Percentiles rank a stretch among this genome's conserved stretches.
phyloP scores from a whole-genome alignment of 2,888 invertebrate species.

The Calameuta filiformis region DNA sequence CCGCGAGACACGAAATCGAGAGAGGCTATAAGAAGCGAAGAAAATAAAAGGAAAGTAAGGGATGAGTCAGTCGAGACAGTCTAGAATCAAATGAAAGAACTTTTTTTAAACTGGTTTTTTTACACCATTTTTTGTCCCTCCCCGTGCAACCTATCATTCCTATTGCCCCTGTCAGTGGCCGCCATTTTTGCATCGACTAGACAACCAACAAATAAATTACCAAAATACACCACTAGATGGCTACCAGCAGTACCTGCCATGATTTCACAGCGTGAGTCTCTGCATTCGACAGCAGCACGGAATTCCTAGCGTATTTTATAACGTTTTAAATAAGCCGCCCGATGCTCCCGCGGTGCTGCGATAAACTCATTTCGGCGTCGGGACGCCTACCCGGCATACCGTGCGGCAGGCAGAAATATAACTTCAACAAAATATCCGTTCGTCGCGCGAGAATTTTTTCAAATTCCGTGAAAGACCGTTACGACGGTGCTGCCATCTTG shows the following conservation, averaged over 20 bases:
- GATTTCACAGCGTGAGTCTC: neutral
- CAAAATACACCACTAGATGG: neutral
- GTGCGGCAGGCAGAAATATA: neutral
- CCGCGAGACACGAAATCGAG: conserved; percentile 20
- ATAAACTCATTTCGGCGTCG: neutral
- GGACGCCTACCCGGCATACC: neutral
- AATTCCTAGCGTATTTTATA: neutral
- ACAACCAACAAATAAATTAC: neutral
- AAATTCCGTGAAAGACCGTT: neutral
- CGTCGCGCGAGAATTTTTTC: neutral
- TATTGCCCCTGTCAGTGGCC: neutral
- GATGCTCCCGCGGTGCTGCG: neutral
- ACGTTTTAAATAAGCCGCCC: neutral
- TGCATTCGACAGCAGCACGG: neutral
- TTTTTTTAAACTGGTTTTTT: neutral
- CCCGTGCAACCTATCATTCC: neutral
- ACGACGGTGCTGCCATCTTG: neutral
- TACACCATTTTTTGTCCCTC: neutral
- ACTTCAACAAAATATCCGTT: neutral
- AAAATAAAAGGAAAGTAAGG: neutral
- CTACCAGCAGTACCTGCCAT: neutral
- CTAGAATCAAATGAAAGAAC: neutral
- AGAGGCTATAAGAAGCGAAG: neutral
- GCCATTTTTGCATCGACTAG: neutral
- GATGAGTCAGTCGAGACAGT: neutral